These are phyloP conservation scores for Bucorvus abyssinicus DNA, from an alignment of 2,797 vertebrate genomes.

Conservation along the genomic window DNA sequence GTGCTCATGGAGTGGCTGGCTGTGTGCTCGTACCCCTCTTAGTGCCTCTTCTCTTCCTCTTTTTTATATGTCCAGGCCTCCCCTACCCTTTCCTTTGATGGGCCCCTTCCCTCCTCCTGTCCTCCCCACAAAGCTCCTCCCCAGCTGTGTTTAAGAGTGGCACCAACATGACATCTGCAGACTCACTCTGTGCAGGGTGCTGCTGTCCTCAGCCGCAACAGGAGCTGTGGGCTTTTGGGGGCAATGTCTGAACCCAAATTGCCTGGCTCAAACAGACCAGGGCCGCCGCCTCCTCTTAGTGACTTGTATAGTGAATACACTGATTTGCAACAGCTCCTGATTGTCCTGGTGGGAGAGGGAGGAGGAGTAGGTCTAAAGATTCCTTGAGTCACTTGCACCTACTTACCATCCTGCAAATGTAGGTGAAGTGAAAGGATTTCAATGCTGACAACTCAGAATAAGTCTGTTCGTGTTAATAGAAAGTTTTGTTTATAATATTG, in stretches of 20 bases:
- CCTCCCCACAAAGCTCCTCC: background rate
- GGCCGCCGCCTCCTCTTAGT: background rate
- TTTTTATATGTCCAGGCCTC: background rate
- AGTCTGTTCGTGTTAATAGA: background rate
- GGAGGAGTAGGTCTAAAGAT: background rate
- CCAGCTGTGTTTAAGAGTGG: background rate
- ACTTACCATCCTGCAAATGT: background rate
- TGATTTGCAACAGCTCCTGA: background rate
- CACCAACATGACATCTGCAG: background rate
- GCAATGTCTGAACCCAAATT: background rate
- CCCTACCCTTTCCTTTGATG: background rate
- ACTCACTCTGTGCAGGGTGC: accelerated
- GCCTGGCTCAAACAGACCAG: background rate
- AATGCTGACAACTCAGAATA: background rate
- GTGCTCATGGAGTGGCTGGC: accelerated
- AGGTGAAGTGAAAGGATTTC: background rate
- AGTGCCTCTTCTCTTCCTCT: background rate
- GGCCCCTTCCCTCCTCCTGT: background rate
- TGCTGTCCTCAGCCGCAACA: background rate
- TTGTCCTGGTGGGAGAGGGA: background rate
- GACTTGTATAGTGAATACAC: background rate
- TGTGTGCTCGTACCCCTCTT: background rate
- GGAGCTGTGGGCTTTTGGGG: background rate
- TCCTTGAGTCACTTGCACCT: background rate
- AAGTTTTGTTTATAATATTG: background rate